A percentile compares a stretch with the other conserved stretches of the same genome.
These are phyloP conservation scores for Andrena bicolor DNA, from an alignment of 2,888 invertebrate species.

Conservation along the genomic window DNA sequence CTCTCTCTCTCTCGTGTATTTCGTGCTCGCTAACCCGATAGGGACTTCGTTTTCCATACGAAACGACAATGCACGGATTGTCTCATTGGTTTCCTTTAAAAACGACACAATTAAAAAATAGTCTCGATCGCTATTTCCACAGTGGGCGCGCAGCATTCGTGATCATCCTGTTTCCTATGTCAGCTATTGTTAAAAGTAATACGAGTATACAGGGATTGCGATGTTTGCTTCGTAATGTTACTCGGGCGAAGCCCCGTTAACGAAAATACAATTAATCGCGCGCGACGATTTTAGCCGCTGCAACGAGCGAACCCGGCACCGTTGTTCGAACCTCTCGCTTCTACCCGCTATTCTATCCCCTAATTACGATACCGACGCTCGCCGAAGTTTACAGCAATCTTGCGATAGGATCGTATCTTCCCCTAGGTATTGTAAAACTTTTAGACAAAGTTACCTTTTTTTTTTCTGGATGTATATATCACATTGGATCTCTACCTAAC, in stretches of 20 bases:
- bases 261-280: constrained; percentile 24
- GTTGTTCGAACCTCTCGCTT: constrained; percentile 11
- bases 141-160: constrained; percentile 20
- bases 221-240: constrained; percentile 2
- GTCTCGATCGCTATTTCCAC: constrained; percentile 24
- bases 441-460: constrained; percentile 72
- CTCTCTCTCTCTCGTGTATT: neutral
- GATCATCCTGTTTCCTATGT: constrained; percentile 29
- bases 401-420: constrained; percentile 45
- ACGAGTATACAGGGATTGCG: constrained; percentile 20
- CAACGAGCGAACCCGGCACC: constrained; percentile 27
- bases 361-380: constrained; percentile 32
- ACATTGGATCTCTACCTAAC: constrained; percentile 69
- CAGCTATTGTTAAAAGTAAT: constrained; percentile 24
- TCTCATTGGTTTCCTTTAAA: constrained; percentile 25
- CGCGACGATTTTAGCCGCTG: constrained; percentile 37
- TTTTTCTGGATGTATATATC: constrained; percentile 66
- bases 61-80: constrained; percentile 42
- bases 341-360: constrained; percentile 18
- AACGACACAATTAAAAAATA: constrained; percentile 49
- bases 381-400: constrained; percentile 25
- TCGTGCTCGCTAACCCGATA: constrained; percentile 13
- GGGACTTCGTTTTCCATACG: constrained; percentile 6
- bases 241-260: constrained; percentile 21
- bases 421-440: constrained; percentile 70